Evolutionary conservation across 1,140 invertebrate genomes (phyloP), one percentile per base, ranked within the genome.

Genomic region (Pteromalus puparum): DNA sequence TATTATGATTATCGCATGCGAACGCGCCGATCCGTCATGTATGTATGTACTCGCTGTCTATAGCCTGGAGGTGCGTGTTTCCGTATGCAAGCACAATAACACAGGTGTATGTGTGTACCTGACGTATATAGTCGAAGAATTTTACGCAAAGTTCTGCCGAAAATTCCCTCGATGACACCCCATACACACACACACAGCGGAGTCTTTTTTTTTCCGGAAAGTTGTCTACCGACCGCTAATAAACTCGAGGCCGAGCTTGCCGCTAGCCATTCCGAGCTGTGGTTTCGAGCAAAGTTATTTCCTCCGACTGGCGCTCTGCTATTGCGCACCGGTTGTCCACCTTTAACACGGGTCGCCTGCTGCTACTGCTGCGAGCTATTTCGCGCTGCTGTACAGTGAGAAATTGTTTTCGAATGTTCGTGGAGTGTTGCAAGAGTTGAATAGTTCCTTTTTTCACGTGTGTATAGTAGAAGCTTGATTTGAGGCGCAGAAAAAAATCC

Each of bases 191-290:
- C 21, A 38, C 30, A 38, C 72, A 38, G 1, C 3, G 13, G 46
- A 0, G 15, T 18, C 42, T 48, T 7, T 28, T 30, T 76, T 78
- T 67, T 46, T 53, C 15, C 38, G 82, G 81, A 87, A 87, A 88
- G 86, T 88, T 87, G 86, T 88, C 87, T 76, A 81, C 65, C 85
- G 87, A 87, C 87, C 87, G 82, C 87, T 87, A 88, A 88, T 88
- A 89, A 89, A 89, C 88, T 87, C 80, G 30, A n/a, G 81, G 85
- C 61, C 72, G 80, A 80, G 82, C 75, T 67, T 46, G 65, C 75
- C 70, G 38, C 5, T 10, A 13, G 2, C 30, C 26, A 67, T 70
- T 82, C 48, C 48, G 26, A 38, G 28, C 81, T 34, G 82, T 65
- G 61, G 72, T 83, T 53, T 80, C 74, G n/a, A 86, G 79, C 83